phyloP scores from a whole-genome alignment of 1,140 invertebrate species.

The Drosophila nikananu region DNA sequence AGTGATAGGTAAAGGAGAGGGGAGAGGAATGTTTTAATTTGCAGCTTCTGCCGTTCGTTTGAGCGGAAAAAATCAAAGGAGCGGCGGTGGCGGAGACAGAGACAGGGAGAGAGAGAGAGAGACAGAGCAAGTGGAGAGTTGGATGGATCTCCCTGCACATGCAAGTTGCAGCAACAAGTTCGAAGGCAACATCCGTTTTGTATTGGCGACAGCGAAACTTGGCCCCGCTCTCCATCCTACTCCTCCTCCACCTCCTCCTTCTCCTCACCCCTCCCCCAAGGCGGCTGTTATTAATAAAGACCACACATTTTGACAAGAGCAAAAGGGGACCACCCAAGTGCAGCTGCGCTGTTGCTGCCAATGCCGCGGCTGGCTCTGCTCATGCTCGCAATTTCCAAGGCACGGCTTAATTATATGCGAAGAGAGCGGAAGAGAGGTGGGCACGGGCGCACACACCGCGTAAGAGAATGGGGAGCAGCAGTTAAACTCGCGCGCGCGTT shows the following conservation, averaged over 20 bases:
- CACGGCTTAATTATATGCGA: conserved; percentile 78
- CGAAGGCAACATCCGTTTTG: conserved; percentile 78
- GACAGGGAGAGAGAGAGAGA: background rate
- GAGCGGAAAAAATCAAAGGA: conserved; percentile 83
- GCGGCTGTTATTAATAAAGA: conserved; percentile 84
- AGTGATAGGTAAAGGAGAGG: conserved; percentile 20
- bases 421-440: conserved; percentile 10
- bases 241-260: background rate
- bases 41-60: conserved; percentile 79
- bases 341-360: conserved; percentile 54
- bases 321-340: conserved; percentile 82
- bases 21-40: conserved; percentile 81
- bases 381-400: conserved; percentile 78
- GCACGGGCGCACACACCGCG: background rate
- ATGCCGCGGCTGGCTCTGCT: conserved; percentile 42
- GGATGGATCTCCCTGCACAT: conserved; percentile 25
- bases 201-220: conserved; percentile 72
- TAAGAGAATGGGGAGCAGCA: conserved; percentile 27
- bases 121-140: conserved; percentile 9
- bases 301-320: conserved; percentile 85
- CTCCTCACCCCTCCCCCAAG: conserved; percentile 1
- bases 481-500: conserved; percentile 54
- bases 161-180: conserved; percentile 55
- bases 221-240: background rate
- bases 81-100: conserved; percentile 1